These are phyloP conservation scores for Tenthredo mesomela DNA, from an alignment of 2,888 invertebrate species.

Conservation along the genomic window DNA sequence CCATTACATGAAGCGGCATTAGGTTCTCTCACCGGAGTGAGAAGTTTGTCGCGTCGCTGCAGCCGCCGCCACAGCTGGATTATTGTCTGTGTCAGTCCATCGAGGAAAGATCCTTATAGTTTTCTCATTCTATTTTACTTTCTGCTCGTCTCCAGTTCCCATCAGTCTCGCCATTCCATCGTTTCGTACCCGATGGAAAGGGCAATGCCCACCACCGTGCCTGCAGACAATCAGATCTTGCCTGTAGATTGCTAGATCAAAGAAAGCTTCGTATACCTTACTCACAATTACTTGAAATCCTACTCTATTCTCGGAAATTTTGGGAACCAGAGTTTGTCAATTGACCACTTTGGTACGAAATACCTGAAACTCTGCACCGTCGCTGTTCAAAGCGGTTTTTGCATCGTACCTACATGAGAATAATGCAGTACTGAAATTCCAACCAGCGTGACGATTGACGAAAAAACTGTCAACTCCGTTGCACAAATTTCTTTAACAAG, in stretches of 20 bases:
- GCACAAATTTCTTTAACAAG: neutral
- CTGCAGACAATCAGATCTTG: slow-evolving; percentile 20
- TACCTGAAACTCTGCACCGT: neutral
- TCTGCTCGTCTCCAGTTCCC: slow-evolving; percentile 24
- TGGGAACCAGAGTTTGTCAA: neutral
- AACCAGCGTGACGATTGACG: neutral
- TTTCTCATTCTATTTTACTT: slow-evolving; percentile 36
- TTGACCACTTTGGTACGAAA: neutral
- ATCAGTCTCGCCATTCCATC: slow-evolving; percentile 8
- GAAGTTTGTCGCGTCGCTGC: slow-evolving; percentile 27
- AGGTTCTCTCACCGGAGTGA: neutral
- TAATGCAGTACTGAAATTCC: neutral
- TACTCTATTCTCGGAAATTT: neutral
- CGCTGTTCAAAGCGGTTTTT: neutral
- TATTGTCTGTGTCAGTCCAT: slow-evolving; percentile 14
- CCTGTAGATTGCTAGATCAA: slow-evolving; percentile 16
- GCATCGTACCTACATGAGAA: neutral
- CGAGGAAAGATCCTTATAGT: slow-evolving; percentile 29
- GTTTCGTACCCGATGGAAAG: neutral
- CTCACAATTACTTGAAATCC: neutral
- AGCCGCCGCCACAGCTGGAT: neutral
- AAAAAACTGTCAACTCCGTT: neutral
- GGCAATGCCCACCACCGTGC: slow-evolving; percentile 2
- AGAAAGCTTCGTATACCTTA: neutral
- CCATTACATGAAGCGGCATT: neutral